Evolutionary conservation across 2,113 vertebrate genomes (phyloP), one percentile per base, ranked within the genome.

Genomic region (Rhynchopsitta pachyrhyncha): DNA sequence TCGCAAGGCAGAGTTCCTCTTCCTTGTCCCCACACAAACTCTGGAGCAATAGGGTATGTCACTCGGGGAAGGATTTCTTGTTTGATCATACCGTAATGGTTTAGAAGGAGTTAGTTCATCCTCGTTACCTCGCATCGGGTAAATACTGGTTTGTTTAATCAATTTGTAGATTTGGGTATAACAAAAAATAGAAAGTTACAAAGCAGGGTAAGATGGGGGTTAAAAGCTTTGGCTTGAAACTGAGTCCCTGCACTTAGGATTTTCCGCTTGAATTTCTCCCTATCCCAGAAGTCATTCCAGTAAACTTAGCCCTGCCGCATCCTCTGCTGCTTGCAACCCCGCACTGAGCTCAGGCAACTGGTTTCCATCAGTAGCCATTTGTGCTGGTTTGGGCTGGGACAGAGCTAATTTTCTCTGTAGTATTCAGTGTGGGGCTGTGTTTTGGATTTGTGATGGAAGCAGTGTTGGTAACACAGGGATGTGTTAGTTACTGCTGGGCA

Each of bases 181-280:
- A 20, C 24, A 9, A 47, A 7, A 35, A 35, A 4, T 2, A 27
- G 27, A 8, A 4, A 6, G 6, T 11, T 28, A 31, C 11, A 11
- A 3, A 16, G 10, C 7, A 13, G 4, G 0, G 3, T n/a, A 55
- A 31, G 13, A 49, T 37, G 52, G 18, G 13, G 8, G 11, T 49
- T 76, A 82, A 68, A 81, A n/a, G 37, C 17, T 70, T 25, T 31
- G 64, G 10, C 24, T 64, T 88, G 64, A 64, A 60, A 74, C 9
- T 31, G 8, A 2, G 13, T 22, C 39, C 37, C n/a, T 74, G 13
- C 17, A 29, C 14, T 42, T 47, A 7, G 6, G 47, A 24, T 88
- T 88, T 93, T 77, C 53, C 49, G 18, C 11, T 47, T 57, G 29
- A 62, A 28, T 90, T 82, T 86, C 11, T 73, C 53, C n/a, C 31